These are phyloP conservation scores for Tinea semifulvella DNA, from an alignment of 2,888 invertebrate genomes.

Conservation along the genomic window DNA sequence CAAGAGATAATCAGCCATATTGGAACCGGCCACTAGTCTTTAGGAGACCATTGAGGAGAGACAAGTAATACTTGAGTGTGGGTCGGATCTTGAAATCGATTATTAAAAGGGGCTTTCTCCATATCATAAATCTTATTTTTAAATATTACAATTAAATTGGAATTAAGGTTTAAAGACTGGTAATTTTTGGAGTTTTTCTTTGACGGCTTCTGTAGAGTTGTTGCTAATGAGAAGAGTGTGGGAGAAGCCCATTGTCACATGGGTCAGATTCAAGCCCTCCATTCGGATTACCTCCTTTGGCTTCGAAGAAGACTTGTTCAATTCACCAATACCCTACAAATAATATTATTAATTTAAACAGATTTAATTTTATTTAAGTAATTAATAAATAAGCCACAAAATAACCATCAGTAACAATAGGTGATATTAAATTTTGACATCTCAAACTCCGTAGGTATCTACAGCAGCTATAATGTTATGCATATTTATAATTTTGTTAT, in stretches of 20 bases:
- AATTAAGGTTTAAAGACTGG: conserved; percentile 48
- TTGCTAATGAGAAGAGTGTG: conserved; percentile 78
- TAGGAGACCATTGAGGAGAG: too few relatives aligned
- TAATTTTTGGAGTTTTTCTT: conserved; percentile 57
- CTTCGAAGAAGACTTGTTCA: conserved; percentile 84
- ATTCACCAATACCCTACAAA: conserved; percentile 84
- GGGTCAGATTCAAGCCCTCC: conserved; percentile 78
- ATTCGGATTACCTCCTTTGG: conserved; percentile 86
- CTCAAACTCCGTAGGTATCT: background rate
- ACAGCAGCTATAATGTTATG: background rate
- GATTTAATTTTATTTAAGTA: too few relatives aligned
- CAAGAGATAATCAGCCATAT: too few relatives aligned
- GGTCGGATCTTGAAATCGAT: too few relatives aligned
- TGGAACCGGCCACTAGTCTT: too few relatives aligned
- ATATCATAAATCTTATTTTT: too few relatives aligned
- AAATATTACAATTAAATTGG: too few relatives aligned
- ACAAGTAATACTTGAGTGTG: too few relatives aligned
- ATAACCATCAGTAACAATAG: background rate
- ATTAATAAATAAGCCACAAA: too few relatives aligned
- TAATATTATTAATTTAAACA: too few relatives aligned
- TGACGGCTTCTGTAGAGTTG: conserved; percentile 59
- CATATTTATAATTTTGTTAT: background rate
- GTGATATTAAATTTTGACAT: background rate
- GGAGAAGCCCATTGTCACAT: conserved; percentile 85
- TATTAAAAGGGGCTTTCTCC: too few relatives aligned